Percentiles rank a stretch among this genome's conserved stretches.
phyloP scores from a whole-genome alignment of 1,140 invertebrate genomes.

The Saccostrea cuccullata region DNA sequence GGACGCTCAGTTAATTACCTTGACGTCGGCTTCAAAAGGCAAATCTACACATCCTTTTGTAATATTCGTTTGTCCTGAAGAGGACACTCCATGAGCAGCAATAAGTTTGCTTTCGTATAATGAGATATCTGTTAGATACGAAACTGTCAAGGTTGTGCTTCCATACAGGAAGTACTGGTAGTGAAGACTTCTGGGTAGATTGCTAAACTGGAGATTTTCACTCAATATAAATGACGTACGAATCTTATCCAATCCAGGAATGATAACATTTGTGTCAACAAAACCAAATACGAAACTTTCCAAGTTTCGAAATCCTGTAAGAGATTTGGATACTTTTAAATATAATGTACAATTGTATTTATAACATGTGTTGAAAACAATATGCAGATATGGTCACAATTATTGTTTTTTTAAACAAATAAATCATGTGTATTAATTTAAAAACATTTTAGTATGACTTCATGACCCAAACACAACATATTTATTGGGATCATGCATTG shows the following conservation, averaged over 20 bases:
- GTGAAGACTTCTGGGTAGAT: neutral
- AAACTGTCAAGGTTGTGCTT: neutral
- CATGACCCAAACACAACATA: too few relatives aligned
- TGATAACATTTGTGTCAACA: neutral
- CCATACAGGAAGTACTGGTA: neutral
- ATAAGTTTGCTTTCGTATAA: neutral
- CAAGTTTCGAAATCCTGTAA: neutral
- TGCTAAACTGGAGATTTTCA: neutral
- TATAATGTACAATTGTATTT: too few relatives aligned
- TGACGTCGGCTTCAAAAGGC: neutral
- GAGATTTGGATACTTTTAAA: too few relatives aligned
- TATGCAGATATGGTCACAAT: too few relatives aligned
- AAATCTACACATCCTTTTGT: neutral
- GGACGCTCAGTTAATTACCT: neutral
- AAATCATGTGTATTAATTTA: too few relatives aligned
- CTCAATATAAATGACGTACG: neutral
- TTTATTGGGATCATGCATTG: too few relatives aligned
- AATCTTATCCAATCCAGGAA: neutral
- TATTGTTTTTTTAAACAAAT: too few relatives aligned
- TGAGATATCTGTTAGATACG: neutral
- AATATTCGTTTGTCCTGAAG: neutral
- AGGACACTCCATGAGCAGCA: neutral
- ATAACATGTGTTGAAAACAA: too few relatives aligned
- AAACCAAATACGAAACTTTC: neutral
- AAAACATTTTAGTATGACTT: too few relatives aligned